These are phyloP conservation scores for Poecilia latipinna DNA, from an alignment of 2,113 vertebrate species.

Conservation along the genomic window DNA sequence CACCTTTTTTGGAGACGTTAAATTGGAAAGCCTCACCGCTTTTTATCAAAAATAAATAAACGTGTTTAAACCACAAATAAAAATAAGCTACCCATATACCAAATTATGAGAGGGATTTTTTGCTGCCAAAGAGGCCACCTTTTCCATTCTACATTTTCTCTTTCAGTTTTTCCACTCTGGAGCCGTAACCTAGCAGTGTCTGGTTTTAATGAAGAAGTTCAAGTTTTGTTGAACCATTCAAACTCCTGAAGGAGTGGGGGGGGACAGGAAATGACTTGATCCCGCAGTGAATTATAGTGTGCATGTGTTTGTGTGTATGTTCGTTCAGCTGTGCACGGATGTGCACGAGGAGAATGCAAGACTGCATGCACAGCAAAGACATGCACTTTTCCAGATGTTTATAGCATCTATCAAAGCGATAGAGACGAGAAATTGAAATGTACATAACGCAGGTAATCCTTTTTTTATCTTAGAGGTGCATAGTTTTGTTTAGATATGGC, in stretches of 20 bases:
- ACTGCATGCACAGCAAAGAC: slow-evolving; percentile 36
- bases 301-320: slow-evolving; percentile 11
- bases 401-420: slow-evolving; percentile 20
- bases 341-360: slow-evolving; percentile 40
- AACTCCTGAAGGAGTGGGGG: slow-evolving; percentile 45
- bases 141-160: slow-evolving; percentile 25
- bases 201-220: slow-evolving; percentile 78
- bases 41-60: slow-evolving; percentile 16
- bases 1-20: neutral
- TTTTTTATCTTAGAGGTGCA: neutral
- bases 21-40: neutral
- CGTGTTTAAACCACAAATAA: slow-evolving; percentile 4
- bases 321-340: slow-evolving; percentile 8
- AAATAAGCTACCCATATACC: slow-evolving; percentile 4
- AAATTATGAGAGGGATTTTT: slow-evolving; percentile 9
- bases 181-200: slow-evolving; percentile 52
- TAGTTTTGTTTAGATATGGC: neutral
- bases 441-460: slow-evolving; percentile 1
- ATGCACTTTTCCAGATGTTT: slow-evolving; percentile 71
- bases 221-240: slow-evolving; percentile 64
- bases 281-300: slow-evolving; percentile 69
- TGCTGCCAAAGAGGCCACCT: neutral
- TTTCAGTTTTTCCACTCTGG: slow-evolving; percentile 11
- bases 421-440: slow-evolving; percentile 13
- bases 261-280: slow-evolving; percentile 80